Evolutionary conservation across 2,888 invertebrate species (phyloP), one percentile per base, ranked within the genome.

Genomic region (Apamea crenata): DNA sequence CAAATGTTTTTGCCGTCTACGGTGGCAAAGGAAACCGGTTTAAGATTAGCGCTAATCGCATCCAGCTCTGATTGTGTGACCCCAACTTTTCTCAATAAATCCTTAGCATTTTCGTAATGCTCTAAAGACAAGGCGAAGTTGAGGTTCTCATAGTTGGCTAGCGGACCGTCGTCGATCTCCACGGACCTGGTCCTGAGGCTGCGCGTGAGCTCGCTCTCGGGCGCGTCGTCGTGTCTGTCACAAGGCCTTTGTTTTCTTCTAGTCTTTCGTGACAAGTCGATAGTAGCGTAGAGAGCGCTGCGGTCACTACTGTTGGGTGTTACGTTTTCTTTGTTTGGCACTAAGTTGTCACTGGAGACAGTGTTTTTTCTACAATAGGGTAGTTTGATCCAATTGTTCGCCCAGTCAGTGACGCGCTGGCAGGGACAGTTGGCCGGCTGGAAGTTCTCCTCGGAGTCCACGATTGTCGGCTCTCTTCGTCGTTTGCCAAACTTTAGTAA

Each of bases 41-140:
- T 90, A 81, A 95, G 87, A 78, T 95, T 95, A 40, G 93, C 93
- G 82, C 95, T 92, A 59, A 96, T 93, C 0, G 95, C 96, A 79
- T 97, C 95, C 14, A 97, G 90, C 88, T 97, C 97, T n/a, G 94
- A 93, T 83, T 96, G 96, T 12, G 97, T 97, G 2, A 97, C 96
- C 6, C 97, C 97, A 0, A 97, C 97, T 90, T 96, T 97, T 67
- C 97, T 95, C 50, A 98, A 90, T 69, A 98, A 93, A 90, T 98
- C 98, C 90, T 98, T 98, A 70, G 98, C 98, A 92, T 98, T 98
- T 93, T 98, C 98, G 91, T 98, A 98, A 85, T 98, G 97, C 90
- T 98, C 98, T 50, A 98, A 94, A 0, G 98, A 98, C 88, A 98
- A 97, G 77, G 98, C 98, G 93, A 98, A 98, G 91, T 98, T 98